phyloP scores from a whole-genome alignment of 2,113 vertebrate genomes.

The Charadrius vociferus region DNA sequence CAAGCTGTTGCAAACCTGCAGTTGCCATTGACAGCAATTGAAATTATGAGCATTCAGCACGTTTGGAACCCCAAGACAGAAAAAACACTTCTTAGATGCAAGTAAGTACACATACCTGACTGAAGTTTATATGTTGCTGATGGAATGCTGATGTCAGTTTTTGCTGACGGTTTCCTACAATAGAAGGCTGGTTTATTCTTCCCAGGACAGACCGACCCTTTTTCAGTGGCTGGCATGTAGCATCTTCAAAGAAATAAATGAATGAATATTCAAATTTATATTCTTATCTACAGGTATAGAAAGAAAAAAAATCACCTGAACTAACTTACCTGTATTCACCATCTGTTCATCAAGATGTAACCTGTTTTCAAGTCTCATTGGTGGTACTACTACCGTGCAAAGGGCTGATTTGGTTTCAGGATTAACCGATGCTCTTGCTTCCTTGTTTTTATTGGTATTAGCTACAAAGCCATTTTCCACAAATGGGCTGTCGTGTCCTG shows the following conservation, averaged over 20 bases:
- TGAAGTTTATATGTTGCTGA: conserved; percentile 88
- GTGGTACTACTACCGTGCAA: conserved; percentile 91
- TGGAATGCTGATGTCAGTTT: conserved; percentile 91
- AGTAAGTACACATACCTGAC: conserved; percentile 81
- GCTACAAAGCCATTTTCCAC: conserved; percentile 83
- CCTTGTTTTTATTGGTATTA: conserved; percentile 82
- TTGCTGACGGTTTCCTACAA: conserved; percentile 84
- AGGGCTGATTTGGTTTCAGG: conserved; percentile 85
- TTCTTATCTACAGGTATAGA: neutral
- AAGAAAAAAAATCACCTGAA: neutral
- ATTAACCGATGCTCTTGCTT: conserved; percentile 72
- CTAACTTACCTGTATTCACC: conserved; percentile 81
- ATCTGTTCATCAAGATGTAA: conserved; percentile 76
- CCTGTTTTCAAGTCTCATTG: conserved; percentile 86
- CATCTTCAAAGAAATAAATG: conserved; percentile 72
- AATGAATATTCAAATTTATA: neutral
- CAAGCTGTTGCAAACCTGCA: neutral
- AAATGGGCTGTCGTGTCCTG: conserved; percentile 88
- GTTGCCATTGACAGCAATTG: neutral
- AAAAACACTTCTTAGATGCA: neutral
- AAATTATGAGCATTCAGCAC: neutral
- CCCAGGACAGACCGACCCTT: conserved; percentile 84
- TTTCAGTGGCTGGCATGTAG: conserved; percentile 79
- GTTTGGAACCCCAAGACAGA: neutral
- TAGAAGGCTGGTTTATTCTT: conserved; percentile 82